These are phyloP conservation scores for Elephas maximus DNA, from an alignment of 2,113 vertebrate genomes.

Conservation along the genomic window DNA sequence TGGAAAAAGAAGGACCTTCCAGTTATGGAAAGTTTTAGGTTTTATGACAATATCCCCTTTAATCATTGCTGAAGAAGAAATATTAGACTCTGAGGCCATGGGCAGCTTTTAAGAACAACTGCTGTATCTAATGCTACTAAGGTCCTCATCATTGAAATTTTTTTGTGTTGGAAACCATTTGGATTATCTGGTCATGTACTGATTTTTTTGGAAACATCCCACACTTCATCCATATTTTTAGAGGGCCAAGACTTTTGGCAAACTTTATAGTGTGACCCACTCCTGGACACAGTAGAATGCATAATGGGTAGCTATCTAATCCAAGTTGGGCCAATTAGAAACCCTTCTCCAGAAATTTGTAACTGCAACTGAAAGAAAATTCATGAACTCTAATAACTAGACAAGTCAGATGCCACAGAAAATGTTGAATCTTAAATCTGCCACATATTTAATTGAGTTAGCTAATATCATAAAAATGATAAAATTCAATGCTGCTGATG, in stretches of 20 bases:
- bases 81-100: not conserved
- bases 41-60: not conserved
- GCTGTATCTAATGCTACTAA: not conserved
- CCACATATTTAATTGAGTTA: not conserved
- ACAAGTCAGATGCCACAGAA: not conserved
- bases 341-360: not conserved
- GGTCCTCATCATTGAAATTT: not conserved
- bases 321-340: not conserved
- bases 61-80: not conserved
- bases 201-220: not conserved
- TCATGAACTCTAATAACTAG: not conserved
- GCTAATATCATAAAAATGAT: not conserved
- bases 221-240: constrained; percentile 14
- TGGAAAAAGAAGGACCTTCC: not conserved
- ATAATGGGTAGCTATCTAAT: not conserved
- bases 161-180: not conserved
- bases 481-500: not conserved
- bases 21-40: not conserved
- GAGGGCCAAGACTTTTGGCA: not conserved
- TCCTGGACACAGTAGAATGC: not conserved
- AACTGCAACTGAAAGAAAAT: not conserved
- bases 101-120: not conserved
- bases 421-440: not conserved
- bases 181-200: not conserved
- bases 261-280: not conserved